phyloP scores from a whole-genome alignment of 2,797 vertebrate genomes.

The Semotilus atromaculatus region DNA sequence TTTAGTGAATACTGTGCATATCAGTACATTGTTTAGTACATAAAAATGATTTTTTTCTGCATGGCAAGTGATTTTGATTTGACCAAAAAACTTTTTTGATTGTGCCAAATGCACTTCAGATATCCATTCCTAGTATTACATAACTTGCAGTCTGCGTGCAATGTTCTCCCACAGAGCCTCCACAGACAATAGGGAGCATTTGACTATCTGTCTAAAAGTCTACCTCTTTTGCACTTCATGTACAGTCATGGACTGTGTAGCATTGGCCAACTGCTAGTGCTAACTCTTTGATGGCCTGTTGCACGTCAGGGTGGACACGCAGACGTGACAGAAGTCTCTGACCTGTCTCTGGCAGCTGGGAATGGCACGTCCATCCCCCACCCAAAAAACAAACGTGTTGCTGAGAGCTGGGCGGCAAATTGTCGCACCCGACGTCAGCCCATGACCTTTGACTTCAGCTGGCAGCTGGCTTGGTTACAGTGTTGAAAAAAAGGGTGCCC shows the following conservation, averaged over 20 bases:
- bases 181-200: background rate
- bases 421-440: conserved; percentile 6
- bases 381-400: background rate
- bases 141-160: background rate
- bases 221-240: conserved; percentile 1
- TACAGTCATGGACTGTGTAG: background rate
- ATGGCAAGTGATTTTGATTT: background rate
- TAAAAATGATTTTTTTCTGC: background rate
- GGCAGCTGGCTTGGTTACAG: conserved; percentile 54
- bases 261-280: conserved; percentile 23
- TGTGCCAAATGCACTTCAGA: background rate
- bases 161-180: background rate
- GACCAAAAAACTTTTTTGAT: background rate
- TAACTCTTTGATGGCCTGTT: background rate
- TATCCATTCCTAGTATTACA: background rate
- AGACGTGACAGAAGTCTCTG: background rate
- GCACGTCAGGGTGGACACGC: background rate
- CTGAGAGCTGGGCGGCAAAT: conserved; percentile 18
- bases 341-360: conserved; percentile 50
- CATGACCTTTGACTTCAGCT: conserved; percentile 34
- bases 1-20: background rate
- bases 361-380: conserved; percentile 8
- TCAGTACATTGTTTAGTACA: background rate
- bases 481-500: conserved; percentile 7
- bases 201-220: background rate